phyloP scores from a whole-genome alignment of 2,888 invertebrate species.

The Geophilus truncorum region DNA sequence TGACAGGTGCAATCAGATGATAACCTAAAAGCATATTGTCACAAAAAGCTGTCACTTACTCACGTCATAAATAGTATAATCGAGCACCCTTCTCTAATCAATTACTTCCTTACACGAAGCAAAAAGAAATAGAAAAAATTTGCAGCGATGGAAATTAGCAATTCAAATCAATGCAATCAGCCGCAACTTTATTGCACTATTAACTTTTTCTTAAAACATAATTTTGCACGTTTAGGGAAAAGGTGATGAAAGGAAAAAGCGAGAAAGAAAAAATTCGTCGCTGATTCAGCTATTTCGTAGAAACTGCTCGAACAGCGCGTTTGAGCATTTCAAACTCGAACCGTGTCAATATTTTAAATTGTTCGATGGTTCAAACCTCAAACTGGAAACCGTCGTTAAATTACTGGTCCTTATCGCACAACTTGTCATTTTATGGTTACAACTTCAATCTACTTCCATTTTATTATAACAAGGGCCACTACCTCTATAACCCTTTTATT shows the following conservation, averaged over 20 bases:
- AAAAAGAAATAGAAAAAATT: too few relatives aligned
- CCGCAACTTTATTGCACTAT: background rate
- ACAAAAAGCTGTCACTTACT: too few relatives aligned
- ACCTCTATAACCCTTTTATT: constrained; percentile 5
- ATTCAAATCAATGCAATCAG: background rate
- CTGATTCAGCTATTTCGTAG: background rate
- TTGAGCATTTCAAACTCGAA: background rate
- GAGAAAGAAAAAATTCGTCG: background rate
- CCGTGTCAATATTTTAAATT: background rate
- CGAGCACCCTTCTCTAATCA: too few relatives aligned
- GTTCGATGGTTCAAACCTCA: background rate
- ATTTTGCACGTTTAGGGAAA: background rate
- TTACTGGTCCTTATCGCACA: background rate
- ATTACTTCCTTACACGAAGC: too few relatives aligned
- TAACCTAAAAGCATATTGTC: background rate
- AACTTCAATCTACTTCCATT: constrained; percentile 5
- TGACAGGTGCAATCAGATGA: background rate
- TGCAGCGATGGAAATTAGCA: background rate
- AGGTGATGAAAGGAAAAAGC: background rate
- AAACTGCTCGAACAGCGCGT: background rate
- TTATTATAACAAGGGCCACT: constrained; percentile 4
- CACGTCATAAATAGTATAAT: too few relatives aligned
- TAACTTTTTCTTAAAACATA: background rate
- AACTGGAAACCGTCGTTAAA: background rate
- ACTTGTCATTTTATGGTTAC: constrained; percentile 10